Percentiles rank a stretch among this genome's conserved stretches.
phyloP scores from a whole-genome alignment of 2,113 vertebrate species.

The Marmota flaviventris region DNA sequence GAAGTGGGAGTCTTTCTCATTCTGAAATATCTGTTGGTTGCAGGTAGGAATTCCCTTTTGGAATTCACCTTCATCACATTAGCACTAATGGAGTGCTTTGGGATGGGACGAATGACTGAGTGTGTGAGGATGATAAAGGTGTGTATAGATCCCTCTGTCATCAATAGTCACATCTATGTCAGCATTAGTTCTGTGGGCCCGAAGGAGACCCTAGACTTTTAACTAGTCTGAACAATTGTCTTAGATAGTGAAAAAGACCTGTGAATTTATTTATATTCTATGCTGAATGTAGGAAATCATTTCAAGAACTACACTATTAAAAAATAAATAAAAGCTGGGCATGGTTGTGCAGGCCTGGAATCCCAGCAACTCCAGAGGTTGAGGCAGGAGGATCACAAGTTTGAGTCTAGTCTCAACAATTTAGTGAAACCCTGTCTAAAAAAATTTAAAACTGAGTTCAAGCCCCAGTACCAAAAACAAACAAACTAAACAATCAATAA shows the following conservation, averaged over 20 bases:
- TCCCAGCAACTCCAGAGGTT: no score
- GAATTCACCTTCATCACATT: not conserved
- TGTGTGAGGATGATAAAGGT: not conserved
- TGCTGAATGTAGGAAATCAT: not conserved
- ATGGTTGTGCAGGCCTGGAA: no score
- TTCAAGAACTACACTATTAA: not conserved
- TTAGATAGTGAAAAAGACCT: constrained; percentile 13
- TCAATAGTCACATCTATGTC: not conserved
- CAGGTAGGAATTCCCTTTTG: not conserved
- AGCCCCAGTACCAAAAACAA: no score
- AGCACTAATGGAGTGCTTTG: not conserved
- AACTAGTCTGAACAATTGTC: not conserved
- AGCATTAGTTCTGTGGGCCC: not conserved
- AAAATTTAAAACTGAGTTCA: no score
- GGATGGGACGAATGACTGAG: not conserved
- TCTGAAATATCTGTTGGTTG: constrained; percentile 16
- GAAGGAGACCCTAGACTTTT: not conserved
- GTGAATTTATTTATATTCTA: constrained; percentile 20
- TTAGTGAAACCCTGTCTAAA: no score
- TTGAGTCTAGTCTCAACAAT: no score
- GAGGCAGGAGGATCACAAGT: no score
- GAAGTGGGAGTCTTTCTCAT: not conserved
- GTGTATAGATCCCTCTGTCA: not conserved
- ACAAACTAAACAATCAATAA: no score
- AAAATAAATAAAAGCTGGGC: not conserved